These are phyloP conservation scores for Leptinotarsa haldemani DNA, from an alignment of 2,888 invertebrate genomes.

Conservation along the genomic window DNA sequence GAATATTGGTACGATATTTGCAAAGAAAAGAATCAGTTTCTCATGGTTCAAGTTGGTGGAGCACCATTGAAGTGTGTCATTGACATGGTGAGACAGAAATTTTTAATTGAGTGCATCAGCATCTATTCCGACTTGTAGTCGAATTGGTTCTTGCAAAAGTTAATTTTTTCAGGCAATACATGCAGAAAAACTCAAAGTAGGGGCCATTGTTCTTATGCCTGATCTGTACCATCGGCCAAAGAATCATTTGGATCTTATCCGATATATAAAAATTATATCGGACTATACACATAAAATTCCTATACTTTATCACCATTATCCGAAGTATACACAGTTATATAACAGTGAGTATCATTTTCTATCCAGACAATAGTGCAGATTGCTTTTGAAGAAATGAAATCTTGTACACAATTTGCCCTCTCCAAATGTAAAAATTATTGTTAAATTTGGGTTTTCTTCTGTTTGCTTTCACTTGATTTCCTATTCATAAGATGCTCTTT, in stretches of 20 bases:
- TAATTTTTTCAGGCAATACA: constrained; percentile 69
- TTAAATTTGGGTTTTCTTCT: no score
- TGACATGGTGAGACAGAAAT: constrained; percentile 65
- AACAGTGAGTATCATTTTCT: constrained; percentile 71
- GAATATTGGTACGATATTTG: constrained; percentile 75
- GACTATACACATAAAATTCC: constrained; percentile 70
- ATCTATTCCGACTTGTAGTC: no score
- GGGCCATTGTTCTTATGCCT: constrained; percentile 81
- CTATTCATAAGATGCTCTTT: no score
- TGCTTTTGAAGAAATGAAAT: not conserved
- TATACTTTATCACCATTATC: constrained; percentile 87
- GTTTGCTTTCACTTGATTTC: no score
- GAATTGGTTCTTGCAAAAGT: no score
- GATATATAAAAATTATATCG: constrained; percentile 75
- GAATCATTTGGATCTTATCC: constrained; percentile 71
- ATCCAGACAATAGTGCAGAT: not conserved
- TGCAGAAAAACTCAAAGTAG: constrained; percentile 73
- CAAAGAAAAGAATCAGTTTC: constrained; percentile 68
- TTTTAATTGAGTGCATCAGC: no score
- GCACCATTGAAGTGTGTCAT: constrained; percentile 75
- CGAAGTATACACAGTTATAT: constrained; percentile 75
- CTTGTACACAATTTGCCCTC: no score
- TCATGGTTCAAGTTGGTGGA: constrained; percentile 82
- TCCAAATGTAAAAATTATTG: no score
- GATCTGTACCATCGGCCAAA: constrained; percentile 82